A percentile compares a stretch with the other conserved stretches of the same genome.
Conservation (phyloP, 2,888 invertebrate genomes). For the Caenorhabditis doughertyi region DNA sequence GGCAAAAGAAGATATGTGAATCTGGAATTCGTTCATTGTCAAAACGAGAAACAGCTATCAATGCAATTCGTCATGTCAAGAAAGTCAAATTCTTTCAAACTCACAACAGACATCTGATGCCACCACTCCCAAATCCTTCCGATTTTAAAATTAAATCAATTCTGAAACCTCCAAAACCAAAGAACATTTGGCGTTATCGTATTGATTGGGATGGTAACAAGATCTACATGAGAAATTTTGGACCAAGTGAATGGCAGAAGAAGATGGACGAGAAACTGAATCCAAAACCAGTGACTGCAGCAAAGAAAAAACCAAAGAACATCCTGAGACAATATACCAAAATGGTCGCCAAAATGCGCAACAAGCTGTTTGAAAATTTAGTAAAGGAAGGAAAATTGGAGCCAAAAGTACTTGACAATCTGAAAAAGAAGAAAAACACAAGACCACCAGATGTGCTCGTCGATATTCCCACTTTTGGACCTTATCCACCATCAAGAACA, state of each 20-base stretch:
- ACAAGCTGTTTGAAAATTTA: not conserved
- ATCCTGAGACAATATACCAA: constrained; percentile 8
- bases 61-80: constrained; percentile 20
- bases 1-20: not conserved
- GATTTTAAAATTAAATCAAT: constrained; percentile 40
- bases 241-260: constrained; percentile 43
- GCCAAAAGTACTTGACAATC: not conserved
- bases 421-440: too few species aligned
- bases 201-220: constrained; percentile 40
- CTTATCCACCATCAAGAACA: constrained; percentile 7
- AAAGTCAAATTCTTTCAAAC: constrained; percentile 31
- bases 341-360: not conserved
- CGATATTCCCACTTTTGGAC: not conserved
- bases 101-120: constrained; percentile 5
- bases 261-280: constrained; percentile 14
- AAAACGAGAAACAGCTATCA: constrained; percentile 6
- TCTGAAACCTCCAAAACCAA: constrained; percentile 27
- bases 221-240: constrained; percentile 18
- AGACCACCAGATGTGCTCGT: constrained; percentile 20
- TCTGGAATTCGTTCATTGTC: not conserved
- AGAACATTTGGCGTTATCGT: constrained; percentile 13
- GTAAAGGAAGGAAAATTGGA: not conserved
- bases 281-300: not conserved
- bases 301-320: not conserved
- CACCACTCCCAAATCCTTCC: not conserved